Evolutionary conservation across 53 echinoderm and acorn worm genomes (phyloP).

Genomic region (Temnopleurus reevesii): DNA sequence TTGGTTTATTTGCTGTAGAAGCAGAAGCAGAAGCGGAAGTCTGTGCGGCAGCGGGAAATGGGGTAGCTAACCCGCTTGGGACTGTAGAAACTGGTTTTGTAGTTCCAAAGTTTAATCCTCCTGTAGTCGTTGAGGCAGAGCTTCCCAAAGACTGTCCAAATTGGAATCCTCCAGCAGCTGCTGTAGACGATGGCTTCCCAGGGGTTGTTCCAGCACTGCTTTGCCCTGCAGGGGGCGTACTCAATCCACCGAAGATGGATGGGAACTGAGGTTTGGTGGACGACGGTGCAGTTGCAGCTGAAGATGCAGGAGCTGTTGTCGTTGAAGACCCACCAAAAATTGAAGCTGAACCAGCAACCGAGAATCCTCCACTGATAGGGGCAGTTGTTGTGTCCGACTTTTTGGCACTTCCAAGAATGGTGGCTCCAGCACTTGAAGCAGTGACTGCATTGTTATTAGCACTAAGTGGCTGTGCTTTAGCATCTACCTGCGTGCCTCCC

Average conservation of each 20-base stretch:
- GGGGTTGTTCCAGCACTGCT: neutral
- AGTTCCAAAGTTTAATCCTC: conserved; percentile 32
- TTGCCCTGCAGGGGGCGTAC: neutral
- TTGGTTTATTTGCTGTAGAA: neutral
- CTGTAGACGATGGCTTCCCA: neutral
- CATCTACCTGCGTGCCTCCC: conserved; percentile 15
- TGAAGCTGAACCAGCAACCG: neutral
- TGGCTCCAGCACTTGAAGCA: neutral
- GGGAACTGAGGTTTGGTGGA: conserved; percentile 21
- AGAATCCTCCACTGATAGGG: conserved; percentile 16
- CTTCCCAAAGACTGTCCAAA: conserved; percentile 27
- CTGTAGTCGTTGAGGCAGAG: neutral
- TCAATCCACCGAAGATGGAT: conserved; percentile 15
- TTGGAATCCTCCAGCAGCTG: conserved; percentile 28
- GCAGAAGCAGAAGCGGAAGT: neutral
- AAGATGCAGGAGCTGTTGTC: neutral
- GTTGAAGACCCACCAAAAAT: neutral
- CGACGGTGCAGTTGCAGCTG: neutral
- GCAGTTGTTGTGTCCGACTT: neutral
- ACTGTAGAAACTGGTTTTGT: neutral
- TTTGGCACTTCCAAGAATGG: neutral
- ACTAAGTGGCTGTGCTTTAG: neutral
- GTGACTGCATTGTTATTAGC: conserved; percentile 19
- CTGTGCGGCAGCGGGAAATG: conserved; percentile 13
- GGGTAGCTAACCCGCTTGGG: conserved; percentile 21